A percentile compares a stretch with the other conserved stretches of the same genome.
Evolutionary conservation across 2,113 vertebrate species (phyloP).

Genomic region (Cygnus atratus): DNA sequence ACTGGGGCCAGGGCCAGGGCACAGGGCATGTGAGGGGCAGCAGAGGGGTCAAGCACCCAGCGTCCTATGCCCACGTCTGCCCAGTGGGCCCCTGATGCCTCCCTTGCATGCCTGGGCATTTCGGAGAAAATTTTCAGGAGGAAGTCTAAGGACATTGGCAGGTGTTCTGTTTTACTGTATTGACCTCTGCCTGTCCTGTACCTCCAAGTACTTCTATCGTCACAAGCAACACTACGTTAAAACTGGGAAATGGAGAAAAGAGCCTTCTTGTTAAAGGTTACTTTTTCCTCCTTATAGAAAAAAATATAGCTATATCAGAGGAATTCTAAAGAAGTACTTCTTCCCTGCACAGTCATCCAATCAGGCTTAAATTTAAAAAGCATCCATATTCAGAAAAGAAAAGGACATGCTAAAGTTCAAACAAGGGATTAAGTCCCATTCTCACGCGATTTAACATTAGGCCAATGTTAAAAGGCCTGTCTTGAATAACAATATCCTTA

Average conservation of each 20-base stretch:
- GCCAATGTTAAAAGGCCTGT: not conserved
- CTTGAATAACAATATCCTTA: not conserved
- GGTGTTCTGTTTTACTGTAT: not conserved
- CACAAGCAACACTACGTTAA: not conserved
- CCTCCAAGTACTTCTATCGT: not conserved
- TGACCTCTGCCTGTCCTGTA: not conserved
- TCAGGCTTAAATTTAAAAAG: not conserved
- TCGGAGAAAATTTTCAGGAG: not conserved
- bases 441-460: not conserved
- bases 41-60: too few relatives aligned
- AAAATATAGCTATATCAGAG: not conserved
- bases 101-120: accelerated
- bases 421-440: not conserved
- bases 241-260: not conserved
- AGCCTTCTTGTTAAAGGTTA: not conserved
- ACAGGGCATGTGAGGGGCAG: not conserved
- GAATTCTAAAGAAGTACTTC: not conserved
- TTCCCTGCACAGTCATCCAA: not conserved
- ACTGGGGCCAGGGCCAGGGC: too few relatives aligned
- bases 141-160: accelerated
- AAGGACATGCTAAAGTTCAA: not conserved
- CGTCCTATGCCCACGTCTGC: too few relatives aligned
- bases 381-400: not conserved
- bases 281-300: not conserved
- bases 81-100: not conserved